Conservation (phyloP, 2,113 vertebrate species). For the Pan troglodytes region NHGRI_mPanTro3-v2.1_pri NC_072421.2:140089501-140090000, state of each 20-base stretch:
- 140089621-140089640: not conserved
- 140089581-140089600: not conserved
- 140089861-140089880: not conserved
- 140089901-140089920: not conserved
- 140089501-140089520: not conserved
- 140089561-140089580: not conserved
- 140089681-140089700: not conserved
- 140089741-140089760: not conserved
- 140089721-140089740: not conserved
- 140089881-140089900: not conserved
- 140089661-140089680: not conserved
- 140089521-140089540: not conserved
- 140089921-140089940: not conserved
- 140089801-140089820: not conserved
- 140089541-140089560: not conserved
- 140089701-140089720: not conserved
- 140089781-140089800: not conserved
- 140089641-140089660: not conserved
- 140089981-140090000: not conserved
- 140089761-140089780: not conserved
- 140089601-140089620: not conserved
- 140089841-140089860: not conserved
- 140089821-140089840: not conserved
- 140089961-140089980: not conserved
- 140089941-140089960: not conserved